Evolutionary conservation across 2,797 vertebrate genomes (phyloP).

Genomic region (Etheostoma perlongum): DNA sequence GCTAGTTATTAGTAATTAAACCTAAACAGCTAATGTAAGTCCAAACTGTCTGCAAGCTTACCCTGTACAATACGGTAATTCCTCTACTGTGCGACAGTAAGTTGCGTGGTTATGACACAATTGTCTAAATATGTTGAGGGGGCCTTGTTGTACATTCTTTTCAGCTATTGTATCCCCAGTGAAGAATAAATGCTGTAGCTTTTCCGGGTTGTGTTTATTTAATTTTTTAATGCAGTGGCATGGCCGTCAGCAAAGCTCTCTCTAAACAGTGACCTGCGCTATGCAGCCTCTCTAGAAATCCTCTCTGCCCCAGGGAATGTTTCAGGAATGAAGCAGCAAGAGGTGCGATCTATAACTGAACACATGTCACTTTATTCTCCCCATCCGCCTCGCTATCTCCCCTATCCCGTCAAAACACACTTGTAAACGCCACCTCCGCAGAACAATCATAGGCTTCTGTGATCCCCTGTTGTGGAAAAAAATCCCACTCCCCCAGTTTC

Average conservation of each 20-base stretch:
- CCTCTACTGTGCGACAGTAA: too few species aligned
- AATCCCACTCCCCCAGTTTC: constrained; percentile 51
- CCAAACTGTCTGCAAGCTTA: too few species aligned
- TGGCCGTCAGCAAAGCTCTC: constrained; percentile 28
- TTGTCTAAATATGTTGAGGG: constrained; percentile 39
- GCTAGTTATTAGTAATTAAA: too few species aligned
- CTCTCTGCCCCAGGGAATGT: constrained; percentile 43
- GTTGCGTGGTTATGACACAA: too few species aligned
- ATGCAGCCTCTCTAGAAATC: constrained; percentile 43
- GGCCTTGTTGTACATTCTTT: constrained; percentile 59
- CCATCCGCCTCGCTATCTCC: constrained; percentile 28
- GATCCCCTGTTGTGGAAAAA: constrained; percentile 66
- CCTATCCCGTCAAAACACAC: constrained; percentile 35
- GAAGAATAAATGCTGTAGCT: constrained; percentile 26
- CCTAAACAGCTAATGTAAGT: too few species aligned
- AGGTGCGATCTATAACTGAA: constrained; percentile 60
- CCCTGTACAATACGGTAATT: too few species aligned
- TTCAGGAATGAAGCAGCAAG: constrained; percentile 47
- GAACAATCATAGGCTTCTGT: constrained; percentile 74
- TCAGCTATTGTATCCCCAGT: constrained; percentile 46
- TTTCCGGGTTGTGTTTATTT: constrained; percentile 26
- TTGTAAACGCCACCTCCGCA: constrained; percentile 43
- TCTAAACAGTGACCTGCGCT: constrained; percentile 44
- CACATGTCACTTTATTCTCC: constrained; percentile 59
- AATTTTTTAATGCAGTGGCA: constrained; percentile 2